Base-by-base conservation (phyloP, 2,888 invertebrate species). In the Aethes cnicana region DNA sequence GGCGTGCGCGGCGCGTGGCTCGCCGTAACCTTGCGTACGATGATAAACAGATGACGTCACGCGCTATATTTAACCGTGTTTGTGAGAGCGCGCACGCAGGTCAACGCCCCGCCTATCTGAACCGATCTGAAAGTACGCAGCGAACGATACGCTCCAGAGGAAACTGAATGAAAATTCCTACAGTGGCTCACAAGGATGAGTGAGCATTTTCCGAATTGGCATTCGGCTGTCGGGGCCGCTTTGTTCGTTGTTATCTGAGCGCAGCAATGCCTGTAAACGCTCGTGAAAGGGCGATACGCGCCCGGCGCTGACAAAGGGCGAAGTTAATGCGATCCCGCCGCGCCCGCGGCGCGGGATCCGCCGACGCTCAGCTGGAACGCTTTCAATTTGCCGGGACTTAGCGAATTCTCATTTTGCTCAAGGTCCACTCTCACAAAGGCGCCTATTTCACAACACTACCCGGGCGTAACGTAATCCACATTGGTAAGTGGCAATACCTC, bases 41-140 rank as follows among this genome's bases (percentile, higher is more conserved):
- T 78, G 85, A 82, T 86, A 86, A 87, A 87, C 87, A 87, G 75
- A 78, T 87, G 84, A 87, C 87, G 86, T 86, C 84, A 86, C 72
- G 41, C 50, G 66, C 75, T 81, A 85, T 84, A 79, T 85, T 77
- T 84, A 85, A 62, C 72, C 78, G 68, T 72, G 81, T 75, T 77
- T 74, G 73, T 68, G 77, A 69, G 63, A 63, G 78, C 83, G 82
- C 79, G 74, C 66, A 80, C 84, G 79, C 76, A 68, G 83, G 81
- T 85, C 84, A 72, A 77, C 69, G 84, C 64, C 71, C 81, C 63
- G 59, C 64, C 68, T 75, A 78, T 73, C 76, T 71, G 59, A 69
- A 68, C 65, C 68, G 64, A 78, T 77, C 77, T 68, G 78, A 79
- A 74, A 74, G 73, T 72, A 66, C 61, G 50, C 57, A 59, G 68